Evolutionary conservation across 2,888 invertebrate species (phyloP), one percentile per base, ranked within the genome.

Genomic region (Syritta pipiens): DNA sequence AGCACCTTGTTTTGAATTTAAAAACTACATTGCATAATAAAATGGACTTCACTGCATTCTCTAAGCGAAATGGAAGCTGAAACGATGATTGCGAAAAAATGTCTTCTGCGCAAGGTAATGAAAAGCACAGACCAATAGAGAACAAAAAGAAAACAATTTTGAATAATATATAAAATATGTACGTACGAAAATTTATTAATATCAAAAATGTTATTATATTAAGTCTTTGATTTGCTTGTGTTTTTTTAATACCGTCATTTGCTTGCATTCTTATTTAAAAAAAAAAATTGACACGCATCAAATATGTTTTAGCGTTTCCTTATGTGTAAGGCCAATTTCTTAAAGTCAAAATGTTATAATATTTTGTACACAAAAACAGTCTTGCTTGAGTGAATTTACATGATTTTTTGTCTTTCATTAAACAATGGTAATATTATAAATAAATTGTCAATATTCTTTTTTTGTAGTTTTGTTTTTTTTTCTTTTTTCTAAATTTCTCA

Each of bases 211-310:
- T 77, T 59, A 49, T 55, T 53, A 57, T 35, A 59, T 67, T 72
- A 72, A 77, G 77, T 77, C 77, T 77, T 77, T 72, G 44, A 77
- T 65, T 77, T 77, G 72, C 72, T 77, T 71, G 57, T 59, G 30
- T 65, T 59, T 60, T 59, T 37, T 65, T 71, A 59, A 71, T 77
- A 71, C 40, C 59, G 44, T 65, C 57, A 44, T 75, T 74, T 22
- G 51, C 51, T 26, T 48, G n/a, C 22, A 68, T 40, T 26, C 40
- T 55, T 49, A 42, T 24, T 30, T 30, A 59, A 5, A 40, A 46
- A 57, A 37, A 44, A 20, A 40, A 19, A 14, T 60, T 48, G 19
- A 60, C 46, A 55, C 30, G 12, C 62, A 68, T 42, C 42, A 44
- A 14, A 49, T 48, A 42, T 20, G 4, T 37, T 57, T 46, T 48